These are phyloP conservation scores for Euspilapteryx auroguttella DNA, from an alignment of 2,888 invertebrate species.

Conservation along the genomic window DNA sequence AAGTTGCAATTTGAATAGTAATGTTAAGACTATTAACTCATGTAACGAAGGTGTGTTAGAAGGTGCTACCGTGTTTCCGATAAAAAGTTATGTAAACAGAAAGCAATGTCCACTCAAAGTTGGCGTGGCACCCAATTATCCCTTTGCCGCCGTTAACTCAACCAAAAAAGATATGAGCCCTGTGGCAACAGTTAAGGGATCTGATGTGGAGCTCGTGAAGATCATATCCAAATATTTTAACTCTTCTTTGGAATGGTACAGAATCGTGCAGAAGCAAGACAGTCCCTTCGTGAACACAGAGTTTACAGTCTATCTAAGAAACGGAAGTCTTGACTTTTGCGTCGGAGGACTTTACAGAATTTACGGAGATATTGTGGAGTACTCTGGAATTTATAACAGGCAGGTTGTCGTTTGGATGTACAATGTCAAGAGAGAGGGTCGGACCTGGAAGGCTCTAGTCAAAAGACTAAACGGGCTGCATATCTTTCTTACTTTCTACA, in stretches of 20 bases:
- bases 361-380: constrained; percentile 26
- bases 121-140: constrained; percentile 23
- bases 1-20: constrained; percentile 15
- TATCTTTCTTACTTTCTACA: constrained; percentile 27
- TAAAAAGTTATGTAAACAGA: constrained; percentile 18
- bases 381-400: constrained; percentile 29
- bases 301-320: constrained; percentile 19
- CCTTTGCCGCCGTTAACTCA: constrained; percentile 18
- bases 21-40: constrained; percentile 14
- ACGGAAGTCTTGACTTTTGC: constrained; percentile 28
- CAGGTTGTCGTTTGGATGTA: constrained; percentile 31
- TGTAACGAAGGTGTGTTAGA: constrained; percentile 17
- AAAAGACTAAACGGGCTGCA: constrained; percentile 22
- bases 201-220: constrained; percentile 29
- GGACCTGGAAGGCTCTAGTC: constrained; percentile 25
- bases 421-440: constrained; percentile 17
- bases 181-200: constrained; percentile 17
- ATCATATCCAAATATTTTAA: constrained; percentile 27
- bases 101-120: constrained; percentile 26
- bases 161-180: constrained; percentile 17
- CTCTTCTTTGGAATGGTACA: constrained; percentile 19
- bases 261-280: constrained; percentile 17
- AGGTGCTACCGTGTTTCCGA: constrained; percentile 14
- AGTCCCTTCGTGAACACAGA: constrained; percentile 13
- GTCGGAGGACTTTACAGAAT: constrained; percentile 33